Evolutionary conservation across 2,888 invertebrate genomes (phyloP).

Genomic region (Macropis europaea): DNA sequence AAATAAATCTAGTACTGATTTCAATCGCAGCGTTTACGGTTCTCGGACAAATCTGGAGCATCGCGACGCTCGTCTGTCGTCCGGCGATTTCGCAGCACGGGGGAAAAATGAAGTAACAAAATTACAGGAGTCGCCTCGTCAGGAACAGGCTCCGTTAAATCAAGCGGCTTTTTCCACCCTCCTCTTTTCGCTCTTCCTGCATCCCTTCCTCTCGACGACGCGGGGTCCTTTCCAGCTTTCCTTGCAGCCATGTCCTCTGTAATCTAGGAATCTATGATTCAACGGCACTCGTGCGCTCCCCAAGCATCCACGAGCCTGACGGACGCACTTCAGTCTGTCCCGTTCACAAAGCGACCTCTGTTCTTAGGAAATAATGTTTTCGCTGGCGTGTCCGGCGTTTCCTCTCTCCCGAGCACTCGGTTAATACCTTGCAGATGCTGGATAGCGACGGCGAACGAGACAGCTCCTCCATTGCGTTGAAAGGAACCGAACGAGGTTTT

Average conservation of each 20-base stretch:
- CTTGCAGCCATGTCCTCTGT: constrained; percentile 63
- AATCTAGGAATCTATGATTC: constrained; percentile 76
- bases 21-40: too few relatives aligned
- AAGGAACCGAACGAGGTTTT: constrained; percentile 10
- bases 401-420: background rate
- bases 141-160: constrained; percentile 67
- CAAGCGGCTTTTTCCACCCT: constrained; percentile 50
- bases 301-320: constrained; percentile 67
- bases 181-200: constrained; percentile 10
- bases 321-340: constrained; percentile 61
- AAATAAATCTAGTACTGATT: too few relatives aligned
- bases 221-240: constrained; percentile 56
- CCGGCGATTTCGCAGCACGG: constrained; percentile 50
- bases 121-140: constrained; percentile 71
- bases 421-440: constrained; percentile 44
- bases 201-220: constrained; percentile 51
- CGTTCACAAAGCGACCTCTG: constrained; percentile 55
- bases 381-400: background rate
- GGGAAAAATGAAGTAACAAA: constrained; percentile 66
- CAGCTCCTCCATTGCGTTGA: background rate
- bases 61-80: constrained; percentile 27
- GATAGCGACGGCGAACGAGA: constrained; percentile 2
- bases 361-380: constrained; percentile 63
- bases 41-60: constrained; percentile 53
- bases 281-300: constrained; percentile 71